These are phyloP conservation scores for Nymphalis urticae DNA, from an alignment of 2,888 invertebrate genomes.

Conservation along the genomic window DNA sequence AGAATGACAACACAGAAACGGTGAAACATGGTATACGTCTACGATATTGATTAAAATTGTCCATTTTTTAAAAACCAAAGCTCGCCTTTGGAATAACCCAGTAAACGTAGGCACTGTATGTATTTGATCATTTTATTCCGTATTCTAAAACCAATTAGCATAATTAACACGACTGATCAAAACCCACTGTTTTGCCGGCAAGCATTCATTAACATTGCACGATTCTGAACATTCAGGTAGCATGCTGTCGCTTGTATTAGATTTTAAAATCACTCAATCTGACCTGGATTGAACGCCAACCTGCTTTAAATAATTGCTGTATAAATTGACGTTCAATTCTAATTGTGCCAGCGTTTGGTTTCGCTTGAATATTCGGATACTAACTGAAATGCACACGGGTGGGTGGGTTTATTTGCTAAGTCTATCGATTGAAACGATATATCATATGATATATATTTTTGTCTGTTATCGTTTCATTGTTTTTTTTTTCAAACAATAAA, in stretches of 20 bases:
- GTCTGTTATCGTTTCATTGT: constrained; percentile 21
- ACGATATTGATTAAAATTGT: too few relatives aligned
- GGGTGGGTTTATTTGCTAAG: not conserved
- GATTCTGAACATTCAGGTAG: constrained; percentile 58
- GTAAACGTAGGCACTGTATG: not conserved
- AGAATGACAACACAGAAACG: too few relatives aligned
- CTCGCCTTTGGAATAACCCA: constrained; percentile 8
- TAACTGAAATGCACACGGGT: constrained; percentile 23
- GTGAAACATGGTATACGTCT: too few relatives aligned
- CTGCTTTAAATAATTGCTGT: constrained; percentile 74
- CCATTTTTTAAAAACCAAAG: not conserved
- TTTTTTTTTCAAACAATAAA: constrained; percentile 15
- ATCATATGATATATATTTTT: not conserved
- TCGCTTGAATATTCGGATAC: constrained; percentile 43
- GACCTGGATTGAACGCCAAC: constrained; percentile 74
- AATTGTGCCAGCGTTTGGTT: constrained; percentile 57
- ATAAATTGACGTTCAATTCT: constrained; percentile 72
- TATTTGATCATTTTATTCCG: constrained; percentile 10
- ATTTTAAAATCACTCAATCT: constrained; percentile 79
- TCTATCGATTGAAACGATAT: not conserved
- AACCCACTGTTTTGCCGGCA: constrained; percentile 14
- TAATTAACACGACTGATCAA: constrained; percentile 21
- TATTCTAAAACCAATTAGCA: constrained; percentile 19
- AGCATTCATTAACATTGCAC: constrained; percentile 68
- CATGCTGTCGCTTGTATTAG: constrained; percentile 74